A percentile compares a stretch with the other conserved stretches of the same genome.
These are phyloP conservation scores for Colius striatus DNA, from an alignment of 2,113 vertebrate genomes.

Conservation along the genomic window DNA sequence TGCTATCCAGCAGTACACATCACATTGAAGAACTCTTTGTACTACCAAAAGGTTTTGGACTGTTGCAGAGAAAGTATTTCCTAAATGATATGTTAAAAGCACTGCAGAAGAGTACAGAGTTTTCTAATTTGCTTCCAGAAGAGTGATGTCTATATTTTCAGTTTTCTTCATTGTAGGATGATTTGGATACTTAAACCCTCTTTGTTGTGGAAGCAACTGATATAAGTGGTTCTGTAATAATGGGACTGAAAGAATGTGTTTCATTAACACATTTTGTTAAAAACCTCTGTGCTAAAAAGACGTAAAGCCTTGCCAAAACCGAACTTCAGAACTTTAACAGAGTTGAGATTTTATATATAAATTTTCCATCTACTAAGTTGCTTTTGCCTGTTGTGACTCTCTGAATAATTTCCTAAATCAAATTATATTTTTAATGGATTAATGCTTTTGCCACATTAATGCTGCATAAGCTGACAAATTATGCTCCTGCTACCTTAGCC, in stretches of 20 bases:
- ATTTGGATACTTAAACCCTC: neutral
- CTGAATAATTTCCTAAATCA: neutral
- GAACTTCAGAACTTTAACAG: neutral
- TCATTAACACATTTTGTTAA: neutral
- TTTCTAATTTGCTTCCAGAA: neutral
- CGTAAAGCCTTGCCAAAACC: neutral
- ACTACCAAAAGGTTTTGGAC: neutral
- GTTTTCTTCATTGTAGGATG: neutral
- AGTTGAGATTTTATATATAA: neutral
- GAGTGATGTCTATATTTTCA: neutral
- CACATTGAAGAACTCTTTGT: neutral
- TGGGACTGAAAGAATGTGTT: neutral
- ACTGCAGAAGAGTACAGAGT: neutral
- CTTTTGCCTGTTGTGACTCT: neutral
- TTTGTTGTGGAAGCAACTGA: neutral
- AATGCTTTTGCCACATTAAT: slow-evolving; percentile 1
- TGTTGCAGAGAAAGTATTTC: neutral
- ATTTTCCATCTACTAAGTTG: neutral
- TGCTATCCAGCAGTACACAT: neutral
- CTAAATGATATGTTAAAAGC: neutral
- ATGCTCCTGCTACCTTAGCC: neutral
- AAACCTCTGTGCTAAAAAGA: neutral
- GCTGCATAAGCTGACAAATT: slow-evolving; percentile 1
- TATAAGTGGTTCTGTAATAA: neutral
- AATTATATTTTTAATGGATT: slow-evolving; percentile 2